A percentile compares a stretch with the other conserved stretches of the same genome.
These are phyloP conservation scores for Camelus bactrianus DNA, from an alignment of 2,113 vertebrate species.

Conservation along the genomic window DNA sequence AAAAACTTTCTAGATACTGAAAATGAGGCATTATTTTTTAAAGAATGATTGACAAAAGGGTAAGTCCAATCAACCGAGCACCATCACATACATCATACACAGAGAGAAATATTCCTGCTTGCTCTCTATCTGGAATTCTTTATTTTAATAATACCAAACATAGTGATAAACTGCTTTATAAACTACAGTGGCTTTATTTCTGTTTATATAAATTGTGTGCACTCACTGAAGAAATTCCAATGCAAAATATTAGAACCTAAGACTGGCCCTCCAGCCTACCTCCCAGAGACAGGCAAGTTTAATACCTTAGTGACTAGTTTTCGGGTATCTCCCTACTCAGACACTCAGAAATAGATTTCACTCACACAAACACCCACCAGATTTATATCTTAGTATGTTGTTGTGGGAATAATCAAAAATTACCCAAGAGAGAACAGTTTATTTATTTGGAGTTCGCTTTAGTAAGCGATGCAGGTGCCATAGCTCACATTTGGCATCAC, in stretches of 20 bases:
- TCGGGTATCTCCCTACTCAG: neutral
- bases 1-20: conserved; percentile 33
- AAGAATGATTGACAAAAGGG: neutral
- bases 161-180: neutral
- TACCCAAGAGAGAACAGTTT: too few relatives aligned
- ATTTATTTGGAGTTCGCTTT: neutral
- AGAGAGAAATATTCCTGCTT: neutral
- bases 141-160: neutral
- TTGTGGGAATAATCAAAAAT: neutral
- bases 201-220: neutral
- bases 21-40: conserved; percentile 1
- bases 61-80: neutral
- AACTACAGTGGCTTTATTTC: neutral
- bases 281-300: neutral
- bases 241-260: neutral
- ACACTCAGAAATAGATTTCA: neutral
- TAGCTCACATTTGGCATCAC: neutral
- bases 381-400: neutral
- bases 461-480: neutral
- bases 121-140: neutral
- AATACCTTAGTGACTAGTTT: neutral
- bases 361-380: neutral
- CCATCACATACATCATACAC: neutral
- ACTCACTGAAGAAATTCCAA: neutral
- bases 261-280: neutral